These are phyloP conservation scores for Tinamus major DNA, from an alignment of 2,797 vertebrate genomes.

Conservation along the genomic window DNA sequence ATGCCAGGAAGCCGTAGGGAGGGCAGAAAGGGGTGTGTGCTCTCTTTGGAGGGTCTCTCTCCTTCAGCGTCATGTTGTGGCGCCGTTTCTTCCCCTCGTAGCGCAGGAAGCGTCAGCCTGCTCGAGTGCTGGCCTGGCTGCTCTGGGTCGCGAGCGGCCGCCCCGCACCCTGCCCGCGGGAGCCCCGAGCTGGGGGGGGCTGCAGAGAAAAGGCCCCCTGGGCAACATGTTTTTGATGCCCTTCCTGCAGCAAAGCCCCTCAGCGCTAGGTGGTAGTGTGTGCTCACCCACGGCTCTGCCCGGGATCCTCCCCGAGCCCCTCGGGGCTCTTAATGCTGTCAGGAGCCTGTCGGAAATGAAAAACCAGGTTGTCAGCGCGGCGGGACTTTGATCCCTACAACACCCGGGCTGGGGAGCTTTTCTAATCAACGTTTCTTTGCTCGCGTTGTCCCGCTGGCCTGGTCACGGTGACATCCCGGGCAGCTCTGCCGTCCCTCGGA, in stretches of 20 bases:
- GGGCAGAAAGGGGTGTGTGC: neutral
- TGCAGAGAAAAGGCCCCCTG: too few species aligned
- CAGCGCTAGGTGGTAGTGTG: conserved; percentile 12
- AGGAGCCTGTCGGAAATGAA: neutral
- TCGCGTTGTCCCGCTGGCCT: neutral
- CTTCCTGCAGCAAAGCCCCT: neutral
- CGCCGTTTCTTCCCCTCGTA: neutral
- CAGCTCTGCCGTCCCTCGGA: neutral
- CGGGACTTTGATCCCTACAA: neutral
- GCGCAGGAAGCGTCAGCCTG: neutral
- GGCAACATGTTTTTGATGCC: accelerated
- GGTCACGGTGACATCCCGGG: neutral
- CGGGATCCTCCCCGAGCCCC: accelerated
- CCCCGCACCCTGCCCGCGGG: too few species aligned
- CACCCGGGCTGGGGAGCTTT: neutral
- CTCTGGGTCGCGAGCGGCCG: too few species aligned
- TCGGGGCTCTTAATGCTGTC: neutral
- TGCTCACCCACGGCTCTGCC: neutral
- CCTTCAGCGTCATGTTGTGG: neutral
- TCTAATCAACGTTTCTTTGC: neutral
- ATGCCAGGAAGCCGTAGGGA: neutral
- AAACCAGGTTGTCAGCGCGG: neutral
- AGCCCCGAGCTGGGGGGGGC: neutral
- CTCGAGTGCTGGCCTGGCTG: neutral
- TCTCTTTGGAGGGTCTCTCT: accelerated